Conservation (phyloP, 2,113 vertebrate species). For the Microcebus lehilahytsara region DNA sequence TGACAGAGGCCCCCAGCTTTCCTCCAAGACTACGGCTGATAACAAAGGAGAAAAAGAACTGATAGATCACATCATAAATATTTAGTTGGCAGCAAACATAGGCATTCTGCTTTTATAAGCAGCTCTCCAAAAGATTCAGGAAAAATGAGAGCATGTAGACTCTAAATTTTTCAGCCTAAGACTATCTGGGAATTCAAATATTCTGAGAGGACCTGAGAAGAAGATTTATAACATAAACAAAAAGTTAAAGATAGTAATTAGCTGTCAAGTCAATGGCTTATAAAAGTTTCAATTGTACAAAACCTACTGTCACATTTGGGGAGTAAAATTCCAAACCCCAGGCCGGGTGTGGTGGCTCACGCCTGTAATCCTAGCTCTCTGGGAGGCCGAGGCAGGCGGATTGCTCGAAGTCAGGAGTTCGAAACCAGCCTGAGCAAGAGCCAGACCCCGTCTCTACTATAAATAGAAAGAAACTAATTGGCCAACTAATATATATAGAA, state of each 20-base stretch:
- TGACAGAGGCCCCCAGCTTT: slow-evolving; percentile 92
- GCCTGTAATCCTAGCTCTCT: no score
- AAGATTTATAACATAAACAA: slow-evolving; percentile 38
- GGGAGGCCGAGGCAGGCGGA: no score
- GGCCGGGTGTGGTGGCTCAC: no score
- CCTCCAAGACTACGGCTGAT: slow-evolving; percentile 93
- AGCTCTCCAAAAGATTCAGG: slow-evolving; percentile 14
- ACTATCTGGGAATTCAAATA: background rate
- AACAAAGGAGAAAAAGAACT: slow-evolving; percentile 33
- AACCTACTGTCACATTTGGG: background rate
- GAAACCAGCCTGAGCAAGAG: no score
- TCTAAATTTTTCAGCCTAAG: background rate
- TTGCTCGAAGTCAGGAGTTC: no score
- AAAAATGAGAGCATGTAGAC: slow-evolving; percentile 1
- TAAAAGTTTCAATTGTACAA: slow-evolving; percentile 1
- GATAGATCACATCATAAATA: slow-evolving; percentile 37
- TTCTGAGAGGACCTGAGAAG: background rate
- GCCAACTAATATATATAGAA: no score
- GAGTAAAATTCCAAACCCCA: slow-evolving; percentile 39
- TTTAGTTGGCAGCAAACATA: background rate
- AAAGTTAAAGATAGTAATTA: slow-evolving; percentile 23
- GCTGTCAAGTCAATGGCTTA: slow-evolving; percentile 8
- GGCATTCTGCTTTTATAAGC: background rate
- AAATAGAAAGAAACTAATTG: no score
- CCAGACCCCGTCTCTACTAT: no score